Evolutionary conservation across 2,797 vertebrate species (phyloP), one percentile per base, ranked within the genome.

Genomic region (Paedocypris micromegethes): DNA sequence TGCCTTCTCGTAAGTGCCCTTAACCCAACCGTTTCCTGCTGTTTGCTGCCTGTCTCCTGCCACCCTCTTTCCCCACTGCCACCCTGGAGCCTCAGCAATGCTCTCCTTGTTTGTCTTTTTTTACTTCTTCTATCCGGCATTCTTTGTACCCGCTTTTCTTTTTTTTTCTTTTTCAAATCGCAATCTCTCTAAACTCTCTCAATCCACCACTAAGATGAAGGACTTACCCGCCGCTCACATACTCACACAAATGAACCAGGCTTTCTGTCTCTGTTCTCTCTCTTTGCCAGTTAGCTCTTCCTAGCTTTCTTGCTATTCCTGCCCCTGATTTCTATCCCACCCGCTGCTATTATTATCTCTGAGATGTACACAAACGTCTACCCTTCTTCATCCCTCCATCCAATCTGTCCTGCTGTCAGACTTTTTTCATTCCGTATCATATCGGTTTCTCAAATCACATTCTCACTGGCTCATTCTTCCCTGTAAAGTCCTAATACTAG

Each of bases 1-100:
- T 68, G 94, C 94, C 83, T 95, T 95, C 92, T 93, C 94, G 94
- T 96, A 92, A 96, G 94, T 94, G 70, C 59, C 40, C 53, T 55
- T 38, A 57, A 57, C 65, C 76, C 66, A 71, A 62, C 72, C 53
- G 45, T 56, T 73, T 70, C 59, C 72, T 55, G 46, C 56, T 66
- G 69, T 58, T 48, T 60, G 57, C 45, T 57, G 58, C 52, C 61
- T 59, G 7, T 46, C n/a, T 55, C 46, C 50, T 62, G 23, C 59
- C 40, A 56, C 53, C 9, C 41, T 68, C 7, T 62, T 51, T n/a
- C 43, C 48, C 45, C 3, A 7, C 60, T 65, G 58, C 45, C 58
- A 42, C 51, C 59, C 48, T 66, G 47, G 41, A 61, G 55, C 39
- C n/a, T 43, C 42, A 5, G 45, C 39, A 61, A 41, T 39, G 41